phyloP scores from a whole-genome alignment of 2,113 vertebrate species.

The Hippolais icterina region DNA sequence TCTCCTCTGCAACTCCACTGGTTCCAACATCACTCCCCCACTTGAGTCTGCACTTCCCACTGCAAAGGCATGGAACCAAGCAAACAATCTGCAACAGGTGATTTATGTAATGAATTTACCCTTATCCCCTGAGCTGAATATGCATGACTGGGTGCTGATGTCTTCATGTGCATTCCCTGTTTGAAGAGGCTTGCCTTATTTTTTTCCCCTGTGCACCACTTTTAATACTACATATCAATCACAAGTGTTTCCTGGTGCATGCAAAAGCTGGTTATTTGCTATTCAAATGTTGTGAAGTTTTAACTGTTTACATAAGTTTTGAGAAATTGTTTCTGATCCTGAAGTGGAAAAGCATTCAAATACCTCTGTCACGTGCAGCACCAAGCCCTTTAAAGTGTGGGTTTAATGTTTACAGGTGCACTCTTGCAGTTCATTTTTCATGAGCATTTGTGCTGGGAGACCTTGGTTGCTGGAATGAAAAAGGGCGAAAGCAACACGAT shows the following conservation, averaged over 20 bases:
- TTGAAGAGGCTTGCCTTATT: neutral
- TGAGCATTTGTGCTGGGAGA: neutral
- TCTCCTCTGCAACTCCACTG: neutral
- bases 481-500: neutral
- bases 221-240: neutral
- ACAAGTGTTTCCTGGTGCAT: neutral
- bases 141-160: neutral
- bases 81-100: neutral
- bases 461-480: neutral
- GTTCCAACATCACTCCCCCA: fast-evolving
- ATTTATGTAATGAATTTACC: neutral
- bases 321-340: neutral
- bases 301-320: neutral
- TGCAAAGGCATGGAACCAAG: neutral
- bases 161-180: neutral
- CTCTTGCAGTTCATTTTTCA: neutral
- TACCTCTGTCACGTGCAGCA: neutral
- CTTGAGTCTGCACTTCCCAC: fast-evolving
- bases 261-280: neutral
- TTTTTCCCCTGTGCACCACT: neutral
- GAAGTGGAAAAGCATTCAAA: neutral
- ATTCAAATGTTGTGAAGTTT: neutral
- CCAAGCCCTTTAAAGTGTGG: neutral
- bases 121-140: neutral
- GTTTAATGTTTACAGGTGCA: neutral